Percentiles rank a stretch among this genome's conserved stretches.
phyloP scores from a whole-genome alignment of 2,888 invertebrate species.

The Metacarcinus magister region DNA sequence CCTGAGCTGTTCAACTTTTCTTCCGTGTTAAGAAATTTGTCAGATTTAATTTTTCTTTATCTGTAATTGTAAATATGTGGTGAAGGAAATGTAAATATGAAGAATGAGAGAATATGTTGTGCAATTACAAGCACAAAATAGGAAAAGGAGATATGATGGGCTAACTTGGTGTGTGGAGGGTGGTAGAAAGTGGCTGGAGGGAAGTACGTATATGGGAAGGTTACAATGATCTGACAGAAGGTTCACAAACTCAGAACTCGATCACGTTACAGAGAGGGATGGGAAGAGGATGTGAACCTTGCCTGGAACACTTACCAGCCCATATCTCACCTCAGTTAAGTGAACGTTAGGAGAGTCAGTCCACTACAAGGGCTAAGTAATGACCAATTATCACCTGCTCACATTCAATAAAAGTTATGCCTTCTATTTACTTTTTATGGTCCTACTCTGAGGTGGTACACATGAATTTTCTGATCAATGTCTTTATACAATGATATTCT shows the following conservation, averaged over 20 bases:
- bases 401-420: not conserved
- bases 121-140: not conserved
- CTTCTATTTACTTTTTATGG: not conserved
- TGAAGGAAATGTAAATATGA: not conserved
- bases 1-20: conserved; percentile 1
- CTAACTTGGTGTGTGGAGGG: not conserved
- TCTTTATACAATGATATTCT: not conserved
- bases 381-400: not conserved
- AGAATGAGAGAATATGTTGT: not conserved
- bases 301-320: not conserved
- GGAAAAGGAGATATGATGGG: not conserved
- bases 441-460: not conserved
- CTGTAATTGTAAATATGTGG: not conserved
- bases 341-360: not conserved
- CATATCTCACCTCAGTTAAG: not conserved
- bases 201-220: not conserved
- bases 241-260: not conserved
- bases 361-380: not conserved
- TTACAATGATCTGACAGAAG: not conserved
- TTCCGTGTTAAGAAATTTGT: not conserved
- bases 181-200: no score
- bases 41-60: not conserved
- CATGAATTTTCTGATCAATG: not conserved
- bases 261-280: not conserved
- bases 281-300: not conserved